phyloP scores from a whole-genome alignment of 2,888 invertebrate genomes.

The Cyclophora albipunctata region DNA sequence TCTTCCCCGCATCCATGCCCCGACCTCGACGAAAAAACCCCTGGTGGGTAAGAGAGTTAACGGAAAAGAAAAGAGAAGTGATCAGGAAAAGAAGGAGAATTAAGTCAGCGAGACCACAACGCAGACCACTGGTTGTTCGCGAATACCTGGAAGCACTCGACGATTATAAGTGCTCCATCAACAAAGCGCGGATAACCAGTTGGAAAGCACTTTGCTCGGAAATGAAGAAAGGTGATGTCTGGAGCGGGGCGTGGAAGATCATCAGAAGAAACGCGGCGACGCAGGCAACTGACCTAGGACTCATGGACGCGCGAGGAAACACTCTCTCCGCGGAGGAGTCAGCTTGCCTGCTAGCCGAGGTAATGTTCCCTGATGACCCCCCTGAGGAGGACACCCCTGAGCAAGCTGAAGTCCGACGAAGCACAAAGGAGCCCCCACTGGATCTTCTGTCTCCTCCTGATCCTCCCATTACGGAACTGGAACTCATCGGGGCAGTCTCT shows the following conservation, averaged over 20 bases:
- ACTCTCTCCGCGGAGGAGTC: background rate
- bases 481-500: background rate
- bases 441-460: background rate
- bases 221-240: conserved; percentile 3
- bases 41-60: background rate
- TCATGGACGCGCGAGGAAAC: background rate
- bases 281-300: conserved; percentile 3
- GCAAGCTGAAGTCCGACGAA: background rate
- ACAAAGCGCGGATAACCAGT: background rate
- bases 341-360: background rate
- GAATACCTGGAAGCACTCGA: background rate
- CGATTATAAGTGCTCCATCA: background rate
- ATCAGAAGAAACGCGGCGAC: background rate
- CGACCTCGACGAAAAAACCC: too few relatives aligned
- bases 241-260: conserved; percentile 5
- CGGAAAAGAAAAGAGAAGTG: background rate
- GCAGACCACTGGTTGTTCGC: background rate
- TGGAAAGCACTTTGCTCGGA: conserved; percentile 9
- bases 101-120: background rate
- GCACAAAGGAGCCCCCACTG: background rate
- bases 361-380: background rate
- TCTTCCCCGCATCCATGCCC: background rate
- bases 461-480: conserved; percentile 9
- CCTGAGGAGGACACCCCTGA: background rate
- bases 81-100: background rate